phyloP scores from a whole-genome alignment of 2,113 vertebrate species.

The Albula goreensis region DNA sequence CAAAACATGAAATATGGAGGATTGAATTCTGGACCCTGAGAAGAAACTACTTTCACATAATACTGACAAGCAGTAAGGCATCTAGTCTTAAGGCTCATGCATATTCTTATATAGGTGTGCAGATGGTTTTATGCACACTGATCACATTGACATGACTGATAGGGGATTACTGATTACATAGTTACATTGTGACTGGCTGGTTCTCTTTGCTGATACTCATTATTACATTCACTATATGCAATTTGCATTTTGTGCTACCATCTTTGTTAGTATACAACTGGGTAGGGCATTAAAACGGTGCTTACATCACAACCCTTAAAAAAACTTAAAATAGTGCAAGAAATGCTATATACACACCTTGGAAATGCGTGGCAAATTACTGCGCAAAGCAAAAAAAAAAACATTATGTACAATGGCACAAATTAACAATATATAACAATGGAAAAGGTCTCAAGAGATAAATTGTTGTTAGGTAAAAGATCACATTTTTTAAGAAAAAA shows the following conservation, averaged over 20 bases:
- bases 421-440: constrained; percentile 6
- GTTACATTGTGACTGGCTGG: background rate
- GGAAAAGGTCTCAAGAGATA: constrained; percentile 2
- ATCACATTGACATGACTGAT: background rate
- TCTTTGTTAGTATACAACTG: background rate
- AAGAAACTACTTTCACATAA: background rate
- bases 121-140: background rate
- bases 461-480: background rate
- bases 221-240: background rate
- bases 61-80: background rate
- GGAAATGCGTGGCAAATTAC: background rate
- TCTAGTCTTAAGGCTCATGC: background rate
- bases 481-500: background rate
- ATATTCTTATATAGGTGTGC: background rate
- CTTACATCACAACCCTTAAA: background rate
- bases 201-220: background rate
- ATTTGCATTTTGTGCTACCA: background rate
- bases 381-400: background rate
- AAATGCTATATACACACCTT: constrained; percentile 4
- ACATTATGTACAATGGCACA: background rate
- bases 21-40: background rate
- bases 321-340: constrained; percentile 18
- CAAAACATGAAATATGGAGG: background rate
- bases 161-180: background rate
- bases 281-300: background rate